A percentile compares a stretch with the other conserved stretches of the same genome.
phyloP scores from a whole-genome alignment of 2,888 invertebrate genomes.

The Drosophila prostipennis region DNA sequence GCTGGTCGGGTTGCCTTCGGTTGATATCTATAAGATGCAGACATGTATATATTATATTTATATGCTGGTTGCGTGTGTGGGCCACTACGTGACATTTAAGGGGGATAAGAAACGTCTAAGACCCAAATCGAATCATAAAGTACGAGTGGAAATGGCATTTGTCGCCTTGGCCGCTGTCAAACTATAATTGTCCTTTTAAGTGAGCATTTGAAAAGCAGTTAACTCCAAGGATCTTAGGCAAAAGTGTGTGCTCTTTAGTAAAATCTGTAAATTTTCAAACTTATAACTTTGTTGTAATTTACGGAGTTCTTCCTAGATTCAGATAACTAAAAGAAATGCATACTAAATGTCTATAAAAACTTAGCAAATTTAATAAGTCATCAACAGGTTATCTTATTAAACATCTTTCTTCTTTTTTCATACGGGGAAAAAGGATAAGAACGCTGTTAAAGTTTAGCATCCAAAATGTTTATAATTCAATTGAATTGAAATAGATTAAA shows the following conservation, averaged over 20 bases:
- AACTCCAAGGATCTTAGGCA: neutral
- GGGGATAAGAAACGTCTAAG: slow-evolving; percentile 70
- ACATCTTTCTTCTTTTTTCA: too few relatives aligned
- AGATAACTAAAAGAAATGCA: too few relatives aligned
- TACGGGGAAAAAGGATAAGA: too few relatives aligned
- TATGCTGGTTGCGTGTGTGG: slow-evolving; percentile 39
- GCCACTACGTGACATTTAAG: slow-evolving; percentile 72
- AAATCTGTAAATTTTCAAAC: neutral
- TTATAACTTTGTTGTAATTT: too few relatives aligned
- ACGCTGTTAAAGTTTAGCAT: too few relatives aligned
- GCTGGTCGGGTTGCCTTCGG: slow-evolving; percentile 43
- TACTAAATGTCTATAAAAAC: too few relatives aligned
- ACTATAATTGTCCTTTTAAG: slow-evolving; percentile 69
- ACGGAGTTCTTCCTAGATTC: too few relatives aligned
- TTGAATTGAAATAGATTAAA: neutral
- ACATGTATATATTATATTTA: slow-evolving; percentile 63
- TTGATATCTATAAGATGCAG: slow-evolving; percentile 69
- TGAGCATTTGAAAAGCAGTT: slow-evolving; percentile 32
- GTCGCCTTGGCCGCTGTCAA: slow-evolving; percentile 48
- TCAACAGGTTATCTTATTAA: too few relatives aligned
- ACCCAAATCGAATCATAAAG: slow-evolving; percentile 77
- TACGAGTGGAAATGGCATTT: slow-evolving; percentile 50
- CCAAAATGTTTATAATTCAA: neutral
- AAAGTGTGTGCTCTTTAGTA: neutral
- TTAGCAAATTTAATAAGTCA: too few relatives aligned